Evolutionary conservation across 92 coral and sea anemone genomes (phyloP), one percentile per base, ranked within the genome.

Genomic region (Porites divaricata): DNA sequence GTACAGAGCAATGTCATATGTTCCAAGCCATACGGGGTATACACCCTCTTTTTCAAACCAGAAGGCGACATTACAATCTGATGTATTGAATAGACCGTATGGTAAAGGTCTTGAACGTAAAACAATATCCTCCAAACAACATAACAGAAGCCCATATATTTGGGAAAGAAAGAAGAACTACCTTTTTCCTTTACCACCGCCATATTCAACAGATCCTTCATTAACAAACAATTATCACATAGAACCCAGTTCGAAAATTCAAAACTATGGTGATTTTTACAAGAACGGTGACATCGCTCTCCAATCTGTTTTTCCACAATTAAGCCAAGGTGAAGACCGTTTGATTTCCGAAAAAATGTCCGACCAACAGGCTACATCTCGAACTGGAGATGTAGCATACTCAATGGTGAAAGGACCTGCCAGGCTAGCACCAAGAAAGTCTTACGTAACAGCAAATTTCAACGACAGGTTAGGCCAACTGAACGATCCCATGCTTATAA

Each of bases 351-450:
- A 79, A 19, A 23, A 63, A 24, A 15, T 67, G 16, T 19, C 64
- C 63, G 56, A 66, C 51, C 75, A 79, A 26, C 63, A 10, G 75
- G 84, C 75, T 52, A 24, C 64, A 24, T 66, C 84, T 9, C 67
- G 74, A 66, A 50, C 84, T 3, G 63, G 53, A 12, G 58, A 52
- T 48, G 52, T 26, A 56, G 64, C 65, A 79, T 21, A 69, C 51
- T 22, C 63, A 10, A 52, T 28, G 64, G 66, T 66, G 7, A 54
- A 67, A 9, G 75, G 53, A 24, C 51, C 25, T 35, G 4, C 45
- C 8, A 79, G 50, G 74, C 64, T 74, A 16, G 74, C 53, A 25
- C 83, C 83, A 20, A 79, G 83, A 6, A 66, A 26, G 26, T 79
- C 83, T 1, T 79, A 79, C 28, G 83, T 67, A 26, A 19, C 75